Evolutionary conservation across 2,113 vertebrate genomes (phyloP).

Genomic region (Camarhynchus parvulus): DNA sequence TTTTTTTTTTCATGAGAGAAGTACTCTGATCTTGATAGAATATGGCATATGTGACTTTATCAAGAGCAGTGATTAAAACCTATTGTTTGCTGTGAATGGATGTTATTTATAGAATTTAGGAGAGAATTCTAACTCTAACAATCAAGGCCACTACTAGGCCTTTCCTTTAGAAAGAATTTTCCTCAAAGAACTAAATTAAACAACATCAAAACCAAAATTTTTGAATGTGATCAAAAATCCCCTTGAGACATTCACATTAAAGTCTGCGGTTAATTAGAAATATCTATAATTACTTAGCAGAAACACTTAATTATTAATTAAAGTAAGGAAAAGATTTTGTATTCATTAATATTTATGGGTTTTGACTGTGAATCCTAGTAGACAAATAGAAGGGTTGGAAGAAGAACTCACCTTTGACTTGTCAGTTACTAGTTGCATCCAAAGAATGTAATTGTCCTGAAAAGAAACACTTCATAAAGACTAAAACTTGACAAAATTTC

Average conservation of each 20-base stretch:
- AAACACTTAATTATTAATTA: background rate
- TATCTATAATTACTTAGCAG: background rate
- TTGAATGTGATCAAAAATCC: background rate
- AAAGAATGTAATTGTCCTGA: background rate
- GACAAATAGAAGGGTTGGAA: background rate
- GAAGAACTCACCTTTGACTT: background rate
- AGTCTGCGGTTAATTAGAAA: background rate
- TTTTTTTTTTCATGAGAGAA: background rate
- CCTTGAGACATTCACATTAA: background rate
- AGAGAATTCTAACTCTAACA: background rate
- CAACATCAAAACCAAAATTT: background rate
- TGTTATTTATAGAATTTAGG: background rate
- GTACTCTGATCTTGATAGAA: background rate
- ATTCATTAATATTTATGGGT: background rate
- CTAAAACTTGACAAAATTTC: background rate
- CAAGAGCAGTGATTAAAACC: background rate
- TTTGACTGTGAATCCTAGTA: background rate
- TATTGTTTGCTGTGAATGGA: background rate
- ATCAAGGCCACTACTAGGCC: background rate
- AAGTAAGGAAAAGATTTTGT: background rate
- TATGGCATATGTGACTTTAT: background rate
- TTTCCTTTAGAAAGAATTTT: background rate
- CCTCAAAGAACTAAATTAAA: background rate
- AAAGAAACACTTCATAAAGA: background rate
- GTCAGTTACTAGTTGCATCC: background rate